phyloP scores from a whole-genome alignment of 2,888 invertebrate species.

The Caenorhabditis zanzibari region DNA sequence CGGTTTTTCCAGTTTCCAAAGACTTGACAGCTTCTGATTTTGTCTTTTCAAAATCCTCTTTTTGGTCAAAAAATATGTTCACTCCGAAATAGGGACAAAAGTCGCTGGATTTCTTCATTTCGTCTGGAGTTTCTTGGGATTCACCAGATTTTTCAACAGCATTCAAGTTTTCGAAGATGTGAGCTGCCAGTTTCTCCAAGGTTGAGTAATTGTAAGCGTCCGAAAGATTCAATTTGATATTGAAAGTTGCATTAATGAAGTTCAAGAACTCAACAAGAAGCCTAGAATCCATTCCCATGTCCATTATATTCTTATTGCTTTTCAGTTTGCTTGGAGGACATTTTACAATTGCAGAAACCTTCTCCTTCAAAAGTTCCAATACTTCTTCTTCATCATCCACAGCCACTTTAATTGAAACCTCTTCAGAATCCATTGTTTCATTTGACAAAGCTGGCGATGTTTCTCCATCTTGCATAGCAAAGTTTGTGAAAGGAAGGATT shows the following conservation, averaged over 20 bases:
- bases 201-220: constrained; percentile 73
- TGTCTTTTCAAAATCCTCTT: constrained; percentile 36
- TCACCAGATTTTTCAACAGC: not conserved
- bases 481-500: constrained; percentile 46
- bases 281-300: constrained; percentile 75
- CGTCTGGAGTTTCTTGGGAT: not conserved
- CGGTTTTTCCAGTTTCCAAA: constrained; percentile 21
- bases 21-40: constrained; percentile 29
- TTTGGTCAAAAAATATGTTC: constrained; percentile 65
- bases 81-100: constrained; percentile 60
- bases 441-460: constrained; percentile 11
- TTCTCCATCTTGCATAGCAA: constrained; percentile 20
- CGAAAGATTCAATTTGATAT: constrained; percentile 67
- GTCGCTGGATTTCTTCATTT: constrained; percentile 12
- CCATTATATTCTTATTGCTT: constrained; percentile 73
- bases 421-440: constrained; percentile 31
- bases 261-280: constrained; percentile 65
- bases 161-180: constrained; percentile 57
- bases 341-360: constrained; percentile 41
- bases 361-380: constrained; percentile 52
- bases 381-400: constrained; percentile 65
- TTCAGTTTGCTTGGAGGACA: constrained; percentile 48
- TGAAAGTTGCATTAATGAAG: constrained; percentile 62
- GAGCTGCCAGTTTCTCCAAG: constrained; percentile 62
- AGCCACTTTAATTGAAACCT: constrained; percentile 39